phyloP scores from a whole-genome alignment of 2,888 invertebrate species.

The Chaitophorus viminalis region DNA sequence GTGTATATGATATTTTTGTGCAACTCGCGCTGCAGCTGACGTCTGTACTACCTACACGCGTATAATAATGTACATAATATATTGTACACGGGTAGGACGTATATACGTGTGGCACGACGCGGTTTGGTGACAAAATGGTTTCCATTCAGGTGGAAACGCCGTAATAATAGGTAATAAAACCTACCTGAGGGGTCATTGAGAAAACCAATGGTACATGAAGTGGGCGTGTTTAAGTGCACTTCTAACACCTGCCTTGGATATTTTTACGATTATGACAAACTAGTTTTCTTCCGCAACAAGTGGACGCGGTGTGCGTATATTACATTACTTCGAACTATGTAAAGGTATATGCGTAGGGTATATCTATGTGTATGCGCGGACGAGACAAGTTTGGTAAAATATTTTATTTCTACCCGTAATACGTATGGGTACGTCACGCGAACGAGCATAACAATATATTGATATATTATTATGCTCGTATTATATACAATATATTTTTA shows the following conservation, averaged over 20 bases:
- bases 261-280: slow-evolving; percentile 56
- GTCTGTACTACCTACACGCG: too few relatives aligned
- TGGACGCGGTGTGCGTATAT: neutral
- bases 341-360: too few relatives aligned
- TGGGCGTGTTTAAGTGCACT: slow-evolving; percentile 60
- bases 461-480: too few relatives aligned
- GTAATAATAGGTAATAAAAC: slow-evolving; percentile 60
- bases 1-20: neutral
- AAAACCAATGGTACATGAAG: slow-evolving; percentile 62
- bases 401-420: neutral
- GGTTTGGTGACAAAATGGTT: slow-evolving; percentile 62
- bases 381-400: neutral
- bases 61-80: neutral
- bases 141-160: slow-evolving; percentile 60
- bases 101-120: neutral
- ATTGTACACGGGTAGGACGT: neutral
- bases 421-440: too few relatives aligned
- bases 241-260: slow-evolving; percentile 58
- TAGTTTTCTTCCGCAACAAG: slow-evolving; percentile 54
- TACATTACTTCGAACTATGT: too few relatives aligned
- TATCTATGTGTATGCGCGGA: neutral
- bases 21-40: neutral
- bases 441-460: neutral
- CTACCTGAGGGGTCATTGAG: slow-evolving; percentile 58
- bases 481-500: too few relatives aligned